Conservation (phyloP, 2,888 invertebrate species). For the Brenthis hecate region DNA sequence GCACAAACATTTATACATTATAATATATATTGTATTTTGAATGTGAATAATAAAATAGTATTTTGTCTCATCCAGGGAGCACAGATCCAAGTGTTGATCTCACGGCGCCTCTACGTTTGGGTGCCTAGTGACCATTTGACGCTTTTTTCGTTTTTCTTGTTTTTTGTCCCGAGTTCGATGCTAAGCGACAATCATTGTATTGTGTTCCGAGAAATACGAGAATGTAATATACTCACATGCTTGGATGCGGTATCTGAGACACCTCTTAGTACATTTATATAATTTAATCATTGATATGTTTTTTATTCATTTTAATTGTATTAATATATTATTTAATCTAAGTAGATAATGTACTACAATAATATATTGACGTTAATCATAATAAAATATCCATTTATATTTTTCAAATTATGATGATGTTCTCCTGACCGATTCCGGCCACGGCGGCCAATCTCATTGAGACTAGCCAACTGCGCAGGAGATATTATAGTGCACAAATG, state of each 20-base stretch:
- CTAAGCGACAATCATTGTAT: conserved; percentile 79
- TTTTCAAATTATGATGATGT: no score
- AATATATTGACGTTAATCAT: no score
- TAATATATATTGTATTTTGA: no score
- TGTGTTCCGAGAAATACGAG: conserved; percentile 70
- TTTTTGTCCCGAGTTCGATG: conserved; percentile 41
- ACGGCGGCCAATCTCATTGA: no score
- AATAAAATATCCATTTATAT: no score
- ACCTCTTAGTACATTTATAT: neutral
- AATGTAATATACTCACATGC: conserved; percentile 38
- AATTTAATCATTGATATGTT: no score
- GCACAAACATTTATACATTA: no score
- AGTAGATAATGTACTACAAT: neutral
- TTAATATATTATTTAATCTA: neutral
- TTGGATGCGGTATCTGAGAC: conserved; percentile 50
- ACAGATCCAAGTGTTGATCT: conserved; percentile 26
- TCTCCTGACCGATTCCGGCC: no score
- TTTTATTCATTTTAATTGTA: conserved; percentile 1
- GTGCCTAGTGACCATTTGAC: conserved; percentile 44
- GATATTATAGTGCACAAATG: no score
- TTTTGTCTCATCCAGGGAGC: conserved; percentile 41
- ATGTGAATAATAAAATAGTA: no score
- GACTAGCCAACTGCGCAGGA: no score
- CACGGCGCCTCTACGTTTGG: conserved; percentile 51
- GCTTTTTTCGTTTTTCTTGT: conserved; percentile 36